phyloP scores from a whole-genome alignment of 2,113 vertebrate genomes.

The Calypte anna region DNA sequence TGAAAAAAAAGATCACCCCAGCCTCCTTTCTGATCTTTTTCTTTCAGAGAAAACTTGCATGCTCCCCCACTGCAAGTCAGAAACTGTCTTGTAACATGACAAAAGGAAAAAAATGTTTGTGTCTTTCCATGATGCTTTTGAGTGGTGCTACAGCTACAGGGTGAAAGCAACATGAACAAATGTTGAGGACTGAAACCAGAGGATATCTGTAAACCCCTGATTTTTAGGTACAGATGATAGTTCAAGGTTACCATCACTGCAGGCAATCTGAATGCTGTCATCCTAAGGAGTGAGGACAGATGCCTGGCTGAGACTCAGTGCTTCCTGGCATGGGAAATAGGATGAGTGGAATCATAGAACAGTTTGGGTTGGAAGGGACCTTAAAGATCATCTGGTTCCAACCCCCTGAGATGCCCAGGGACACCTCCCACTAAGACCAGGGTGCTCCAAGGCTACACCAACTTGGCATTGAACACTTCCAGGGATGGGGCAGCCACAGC shows the following conservation, averaged over 20 bases:
- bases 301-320: neutral
- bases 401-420: too few relatives aligned
- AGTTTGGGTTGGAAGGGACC: too few relatives aligned
- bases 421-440: too few relatives aligned
- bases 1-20: neutral
- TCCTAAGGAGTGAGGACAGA: neutral
- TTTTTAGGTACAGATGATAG: neutral
- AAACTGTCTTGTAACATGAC: neutral
- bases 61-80: neutral
- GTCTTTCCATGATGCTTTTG: neutral
- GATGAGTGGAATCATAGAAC: neutral
- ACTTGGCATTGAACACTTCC: too few relatives aligned
- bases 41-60: neutral
- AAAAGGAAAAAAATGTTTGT: neutral
- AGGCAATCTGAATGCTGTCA: neutral
- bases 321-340: neutral
- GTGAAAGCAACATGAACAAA: neutral
- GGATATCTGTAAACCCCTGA: neutral
- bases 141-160: neutral
- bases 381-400: too few relatives aligned
- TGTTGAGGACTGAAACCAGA: neutral
- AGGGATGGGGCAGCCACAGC: too few relatives aligned
- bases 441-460: too few relatives aligned
- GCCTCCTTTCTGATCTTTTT: neutral
- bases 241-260: neutral